Evolutionary conservation across 2,888 invertebrate species (phyloP).

Genomic region (Sminthurinus aureus): DNA sequence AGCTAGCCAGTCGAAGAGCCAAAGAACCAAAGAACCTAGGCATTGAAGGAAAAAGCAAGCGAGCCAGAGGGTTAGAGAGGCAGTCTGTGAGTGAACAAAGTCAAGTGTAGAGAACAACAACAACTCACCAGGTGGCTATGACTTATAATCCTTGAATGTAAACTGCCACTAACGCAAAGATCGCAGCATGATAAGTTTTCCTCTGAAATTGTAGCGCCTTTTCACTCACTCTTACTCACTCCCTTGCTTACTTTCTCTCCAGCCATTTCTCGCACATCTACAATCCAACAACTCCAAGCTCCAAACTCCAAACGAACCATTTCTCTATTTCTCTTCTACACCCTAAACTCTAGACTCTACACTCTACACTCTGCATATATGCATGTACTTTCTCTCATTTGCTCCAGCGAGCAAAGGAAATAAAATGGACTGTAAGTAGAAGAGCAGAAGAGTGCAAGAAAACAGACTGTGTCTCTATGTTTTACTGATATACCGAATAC

Average conservation of each 20-base stretch:
- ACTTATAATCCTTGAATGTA: conserved; percentile 43
- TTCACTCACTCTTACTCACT: background rate
- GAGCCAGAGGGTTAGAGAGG: too few relatives aligned
- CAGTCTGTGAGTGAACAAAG: conserved; percentile 2
- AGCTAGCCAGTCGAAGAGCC: background rate
- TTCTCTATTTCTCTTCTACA: conserved; percentile 6
- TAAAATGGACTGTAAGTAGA: background rate
- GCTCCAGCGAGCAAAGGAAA: background rate
- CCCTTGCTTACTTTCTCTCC: conserved; percentile 13
- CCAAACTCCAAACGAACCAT: background rate
- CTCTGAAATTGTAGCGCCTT: conserved; percentile 36
- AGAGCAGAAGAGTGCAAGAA: too few relatives aligned
- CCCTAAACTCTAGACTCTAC: too few relatives aligned
- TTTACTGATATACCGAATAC: background rate
- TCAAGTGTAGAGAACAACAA: conserved; percentile 34
- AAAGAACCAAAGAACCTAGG: too few relatives aligned
- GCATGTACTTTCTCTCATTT: background rate
- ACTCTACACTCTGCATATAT: too few relatives aligned
- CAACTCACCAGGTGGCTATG: conserved; percentile 42
- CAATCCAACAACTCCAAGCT: background rate
- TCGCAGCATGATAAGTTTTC: conserved; percentile 41
- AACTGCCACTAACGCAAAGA: conserved; percentile 37
- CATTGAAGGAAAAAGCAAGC: too few relatives aligned
- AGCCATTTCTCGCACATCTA: conserved; percentile 8
- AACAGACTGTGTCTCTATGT: too few relatives aligned